phyloP scores from a whole-genome alignment of 2,797 vertebrate genomes.

The Cyclura pinguis region DNA sequence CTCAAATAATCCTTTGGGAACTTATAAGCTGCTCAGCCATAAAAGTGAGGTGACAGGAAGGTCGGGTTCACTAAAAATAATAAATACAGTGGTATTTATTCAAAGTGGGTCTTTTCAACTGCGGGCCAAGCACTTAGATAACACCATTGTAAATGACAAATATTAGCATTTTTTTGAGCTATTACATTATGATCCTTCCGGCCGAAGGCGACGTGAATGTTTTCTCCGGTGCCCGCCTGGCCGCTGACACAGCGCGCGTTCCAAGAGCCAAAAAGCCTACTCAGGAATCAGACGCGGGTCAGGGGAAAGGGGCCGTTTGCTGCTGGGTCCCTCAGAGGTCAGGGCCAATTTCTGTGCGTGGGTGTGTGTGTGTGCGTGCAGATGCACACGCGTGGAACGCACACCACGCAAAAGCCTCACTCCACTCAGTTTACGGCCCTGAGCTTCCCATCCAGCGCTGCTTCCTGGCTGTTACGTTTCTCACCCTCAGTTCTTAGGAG shows the following conservation, averaged over 20 bases:
- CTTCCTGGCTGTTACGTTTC: not conserved
- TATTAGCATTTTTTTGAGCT: slow-evolving; percentile 79
- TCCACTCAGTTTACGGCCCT: not conserved
- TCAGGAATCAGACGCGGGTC: slow-evolving; percentile 61
- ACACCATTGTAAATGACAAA: slow-evolving; percentile 81
- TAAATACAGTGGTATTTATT: slow-evolving; percentile 84
- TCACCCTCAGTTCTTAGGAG: not conserved
- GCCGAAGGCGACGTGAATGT: slow-evolving; percentile 68
- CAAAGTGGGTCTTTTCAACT: slow-evolving; percentile 81
- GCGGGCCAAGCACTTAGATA: slow-evolving; percentile 80
- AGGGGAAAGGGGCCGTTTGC: slow-evolving; percentile 58
- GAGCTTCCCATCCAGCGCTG: fast-evolving
- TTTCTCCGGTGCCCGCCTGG: slow-evolving; percentile 67
- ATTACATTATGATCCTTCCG: slow-evolving; percentile 80
- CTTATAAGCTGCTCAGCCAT: slow-evolving; percentile 81
- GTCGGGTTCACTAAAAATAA: slow-evolving; percentile 84
- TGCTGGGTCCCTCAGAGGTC: not conserved
- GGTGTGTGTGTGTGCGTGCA: no score
- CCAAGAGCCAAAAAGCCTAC: slow-evolving; percentile 41
- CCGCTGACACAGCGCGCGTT: slow-evolving; percentile 65
- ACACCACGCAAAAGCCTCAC: not conserved
- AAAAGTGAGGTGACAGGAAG: slow-evolving; percentile 83
- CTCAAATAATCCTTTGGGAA: slow-evolving; percentile 82
- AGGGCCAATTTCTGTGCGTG: not conserved
- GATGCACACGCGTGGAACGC: fast-evolving